Evolutionary conservation across 2,113 vertebrate species (phyloP), one percentile per base, ranked within the genome.

Genomic region (Grammomys dolichurus): DNA sequence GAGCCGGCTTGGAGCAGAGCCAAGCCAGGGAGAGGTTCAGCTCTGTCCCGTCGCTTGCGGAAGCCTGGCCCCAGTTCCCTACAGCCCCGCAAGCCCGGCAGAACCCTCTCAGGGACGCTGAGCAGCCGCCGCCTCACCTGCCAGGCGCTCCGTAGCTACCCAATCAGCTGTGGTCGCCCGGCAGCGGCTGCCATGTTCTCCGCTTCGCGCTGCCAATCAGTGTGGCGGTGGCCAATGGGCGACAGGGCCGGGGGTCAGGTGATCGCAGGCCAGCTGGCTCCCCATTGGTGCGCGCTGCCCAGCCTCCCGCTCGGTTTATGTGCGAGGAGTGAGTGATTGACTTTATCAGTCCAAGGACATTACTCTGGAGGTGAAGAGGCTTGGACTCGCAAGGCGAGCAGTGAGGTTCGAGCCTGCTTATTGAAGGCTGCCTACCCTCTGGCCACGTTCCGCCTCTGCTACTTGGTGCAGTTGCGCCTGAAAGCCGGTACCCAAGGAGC

Each of bases 341-440:
- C 99, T 99, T 99, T 99, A 99, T 99, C 99, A 99, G 99, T 99
- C 99, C 99, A 99, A 99, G 99, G 99, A 99, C 99, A 99, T 99
- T 99, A 99, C 99, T 99, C 99, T 98, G 98, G 98, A 98, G 98
- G 98, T 99, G 98, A 99, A 98, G 99, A 99, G 95, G 93, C 93
- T 98, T 97, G 95, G 93, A 93, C 92, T 96, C 26, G 93, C 82
- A 10, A 92, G 81, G 95, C 87, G 91, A 98, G 96, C 95, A n/a
- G 97, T 95, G 76, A 96, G 92, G 95, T 97, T 48, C 33, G 70
- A 97, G 94, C 93, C 93, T 94, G 82, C 87, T 73, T 95, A 88
- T 60, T 88, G 51, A 84, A 87, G 73, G 73, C 93, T 92, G 91
- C 77, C 90, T 43, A 89, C 95, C 86, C 24, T 87, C 86, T 26